Percentiles rank a stretch among this genome's conserved stretches.
These are phyloP conservation scores for Vannuccia rotundouncinata DNA, from an alignment of 2,888 invertebrate species.

Conservation along the genomic window DNA sequence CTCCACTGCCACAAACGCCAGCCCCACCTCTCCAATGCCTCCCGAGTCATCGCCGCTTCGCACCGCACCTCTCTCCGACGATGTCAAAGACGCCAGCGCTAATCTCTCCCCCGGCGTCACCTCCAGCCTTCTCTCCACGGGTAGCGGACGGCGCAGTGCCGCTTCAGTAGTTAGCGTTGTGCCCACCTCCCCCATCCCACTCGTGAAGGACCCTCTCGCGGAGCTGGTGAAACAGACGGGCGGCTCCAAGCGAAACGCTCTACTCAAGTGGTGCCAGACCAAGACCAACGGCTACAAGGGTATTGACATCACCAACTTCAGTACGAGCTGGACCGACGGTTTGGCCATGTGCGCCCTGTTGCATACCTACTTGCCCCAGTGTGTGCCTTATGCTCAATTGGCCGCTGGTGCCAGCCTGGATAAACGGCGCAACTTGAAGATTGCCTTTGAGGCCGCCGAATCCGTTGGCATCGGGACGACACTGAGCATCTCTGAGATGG, in stretches of 20 bases:
- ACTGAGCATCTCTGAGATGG: constrained; percentile 86
- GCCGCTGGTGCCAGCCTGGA: constrained; percentile 15
- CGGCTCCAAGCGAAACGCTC: constrained; percentile 84
- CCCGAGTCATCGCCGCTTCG: not conserved
- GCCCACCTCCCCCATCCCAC: not conserved
- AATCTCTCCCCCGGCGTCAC: not conserved
- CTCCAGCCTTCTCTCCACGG: not conserved
- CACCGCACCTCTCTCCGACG: not conserved
- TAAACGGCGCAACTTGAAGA: constrained; percentile 6
- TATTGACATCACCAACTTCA: constrained; percentile 91
- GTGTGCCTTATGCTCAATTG: constrained; percentile 58
- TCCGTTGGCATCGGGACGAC: constrained; percentile 80
- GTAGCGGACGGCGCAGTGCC: not conserved
- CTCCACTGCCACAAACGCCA: not conserved
- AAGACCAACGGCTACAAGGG: constrained; percentile 59
- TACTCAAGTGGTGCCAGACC: constrained; percentile 90
- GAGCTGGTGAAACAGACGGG: constrained; percentile 77
- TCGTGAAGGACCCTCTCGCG: constrained; percentile 68
- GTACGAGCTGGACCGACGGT: constrained; percentile 90
- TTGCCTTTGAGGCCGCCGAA: constrained; percentile 82
- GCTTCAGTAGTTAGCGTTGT: not conserved
- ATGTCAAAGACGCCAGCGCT: not conserved
- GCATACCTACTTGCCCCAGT: constrained; percentile 77
- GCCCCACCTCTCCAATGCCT: not conserved
- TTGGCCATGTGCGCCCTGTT: constrained; percentile 83